Evolutionary conservation across 2,113 vertebrate genomes (phyloP).

Genomic region (Jaculus jaculus): DNA sequence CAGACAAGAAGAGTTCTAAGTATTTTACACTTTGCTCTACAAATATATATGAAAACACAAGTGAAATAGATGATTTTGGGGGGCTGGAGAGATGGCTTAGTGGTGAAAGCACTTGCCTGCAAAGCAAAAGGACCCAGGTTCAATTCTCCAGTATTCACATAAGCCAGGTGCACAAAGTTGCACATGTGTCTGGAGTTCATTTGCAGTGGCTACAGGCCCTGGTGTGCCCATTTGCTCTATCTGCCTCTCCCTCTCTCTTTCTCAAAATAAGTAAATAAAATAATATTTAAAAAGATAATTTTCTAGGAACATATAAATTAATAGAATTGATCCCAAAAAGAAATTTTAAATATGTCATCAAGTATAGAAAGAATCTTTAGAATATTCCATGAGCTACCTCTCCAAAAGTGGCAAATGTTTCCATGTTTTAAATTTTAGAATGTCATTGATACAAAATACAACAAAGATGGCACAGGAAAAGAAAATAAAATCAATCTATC

Average conservation of each 20-base stretch:
- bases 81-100: no score
- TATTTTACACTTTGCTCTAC: neutral
- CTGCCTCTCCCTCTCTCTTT: no score
- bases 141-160: no score
- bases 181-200: no score
- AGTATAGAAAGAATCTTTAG: neutral
- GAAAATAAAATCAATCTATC: neutral
- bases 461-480: neutral
- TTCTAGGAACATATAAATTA: neutral
- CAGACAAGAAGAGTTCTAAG: neutral
- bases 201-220: no score
- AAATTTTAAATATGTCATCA: neutral
- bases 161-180: no score
- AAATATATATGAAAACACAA: slow-evolving; percentile 31
- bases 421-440: slow-evolving; percentile 25
- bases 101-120: no score
- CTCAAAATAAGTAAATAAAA: no score
- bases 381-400: neutral
- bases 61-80: no score
- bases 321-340: slow-evolving; percentile 34
- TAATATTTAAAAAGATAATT: no score
- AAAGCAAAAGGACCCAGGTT: no score
- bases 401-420: neutral
- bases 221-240: no score
- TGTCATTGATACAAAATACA: neutral